Conservation (phyloP, 2,888 invertebrate genomes). For the Lycocerus yunnanus region DNA sequence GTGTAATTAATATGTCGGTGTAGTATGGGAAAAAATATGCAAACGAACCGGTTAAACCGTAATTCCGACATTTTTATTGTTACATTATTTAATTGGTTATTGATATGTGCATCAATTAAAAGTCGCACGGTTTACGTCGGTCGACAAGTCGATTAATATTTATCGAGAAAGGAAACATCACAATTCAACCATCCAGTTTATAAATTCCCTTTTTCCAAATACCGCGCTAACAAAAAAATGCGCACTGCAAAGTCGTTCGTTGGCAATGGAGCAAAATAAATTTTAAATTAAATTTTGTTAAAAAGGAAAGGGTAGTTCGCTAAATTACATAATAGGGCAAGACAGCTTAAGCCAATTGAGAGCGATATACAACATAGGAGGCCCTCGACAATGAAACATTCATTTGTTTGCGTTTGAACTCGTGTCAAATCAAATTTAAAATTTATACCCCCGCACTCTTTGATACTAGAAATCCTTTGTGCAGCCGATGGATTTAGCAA, state of each 20-base stretch:
- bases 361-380: constrained; percentile 37
- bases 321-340: constrained; percentile 35
- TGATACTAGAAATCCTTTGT: constrained; percentile 51
- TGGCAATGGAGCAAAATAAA: constrained; percentile 7
- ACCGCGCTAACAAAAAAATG: not conserved
- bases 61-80: not conserved
- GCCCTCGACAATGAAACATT: constrained; percentile 49
- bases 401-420: constrained; percentile 52
- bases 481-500: constrained; percentile 47
- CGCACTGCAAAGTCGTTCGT: not conserved
- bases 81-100: not conserved
- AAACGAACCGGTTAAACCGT: not conserved
- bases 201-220: not conserved
- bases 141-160: not conserved
- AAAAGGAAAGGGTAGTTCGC: constrained; percentile 32
- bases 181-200: not conserved
- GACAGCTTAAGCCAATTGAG: constrained; percentile 55
- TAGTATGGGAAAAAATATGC: not conserved
- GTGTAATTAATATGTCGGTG: not conserved
- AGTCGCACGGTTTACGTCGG: not conserved
- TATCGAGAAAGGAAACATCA: not conserved
- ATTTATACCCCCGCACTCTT: constrained; percentile 52
- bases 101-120: not conserved
- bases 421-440: constrained; percentile 55
- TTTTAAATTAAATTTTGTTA: constrained; percentile 35